These are phyloP conservation scores for Pangasius sanitwongsei DNA, from an alignment of 2,797 vertebrate species.

Conservation along the genomic window DNA sequence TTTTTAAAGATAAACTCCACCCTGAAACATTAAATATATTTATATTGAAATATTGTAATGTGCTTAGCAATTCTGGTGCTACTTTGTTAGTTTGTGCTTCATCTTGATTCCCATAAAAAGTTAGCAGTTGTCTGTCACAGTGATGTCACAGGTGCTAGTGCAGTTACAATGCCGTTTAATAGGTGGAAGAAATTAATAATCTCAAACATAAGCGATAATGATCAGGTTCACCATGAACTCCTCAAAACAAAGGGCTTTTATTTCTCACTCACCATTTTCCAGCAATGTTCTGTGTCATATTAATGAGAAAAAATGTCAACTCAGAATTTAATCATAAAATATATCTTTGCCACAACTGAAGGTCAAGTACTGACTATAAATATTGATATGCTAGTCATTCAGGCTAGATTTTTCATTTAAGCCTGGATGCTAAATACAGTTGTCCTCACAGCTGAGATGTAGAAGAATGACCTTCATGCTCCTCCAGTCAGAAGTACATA, in stretches of 20 bases:
- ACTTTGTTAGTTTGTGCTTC: background rate
- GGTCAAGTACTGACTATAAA: background rate
- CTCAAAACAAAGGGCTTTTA: background rate
- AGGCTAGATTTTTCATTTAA: background rate
- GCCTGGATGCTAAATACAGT: conserved; percentile 7
- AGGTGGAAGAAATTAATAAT: background rate
- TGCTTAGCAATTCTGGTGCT: background rate
- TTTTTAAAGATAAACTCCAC: background rate
- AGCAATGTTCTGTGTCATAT: background rate
- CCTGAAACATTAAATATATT: background rate
- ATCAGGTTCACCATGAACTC: background rate
- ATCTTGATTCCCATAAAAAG: background rate
- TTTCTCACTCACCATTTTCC: background rate
- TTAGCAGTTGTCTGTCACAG: background rate
- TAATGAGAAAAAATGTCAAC: background rate
- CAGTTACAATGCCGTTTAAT: background rate
- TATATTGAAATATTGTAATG: background rate
- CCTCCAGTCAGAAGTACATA: conserved; percentile 21
- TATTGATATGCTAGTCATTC: background rate
- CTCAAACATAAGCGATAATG: background rate
- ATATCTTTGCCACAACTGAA: background rate
- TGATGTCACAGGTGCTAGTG: no score
- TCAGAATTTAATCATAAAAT: background rate
- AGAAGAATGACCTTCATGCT: conserved; percentile 23
- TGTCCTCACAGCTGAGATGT: conserved; percentile 29